A percentile compares a stretch with the other conserved stretches of the same genome.
Conservation (phyloP, 2,888 invertebrate species). For the Hemistola chrysoprasaria region DNA sequence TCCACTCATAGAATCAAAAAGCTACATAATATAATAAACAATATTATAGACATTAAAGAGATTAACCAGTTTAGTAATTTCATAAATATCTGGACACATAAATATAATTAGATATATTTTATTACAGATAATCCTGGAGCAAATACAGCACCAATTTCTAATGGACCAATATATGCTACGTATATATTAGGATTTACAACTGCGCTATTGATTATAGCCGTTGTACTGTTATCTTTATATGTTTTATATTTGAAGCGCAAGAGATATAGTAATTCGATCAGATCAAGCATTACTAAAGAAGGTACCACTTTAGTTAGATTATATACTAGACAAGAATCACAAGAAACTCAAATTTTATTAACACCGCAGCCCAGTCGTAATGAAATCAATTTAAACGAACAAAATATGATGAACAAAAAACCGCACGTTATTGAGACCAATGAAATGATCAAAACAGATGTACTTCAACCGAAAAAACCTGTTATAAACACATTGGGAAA, state of each 20-base stretch:
- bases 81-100: no score
- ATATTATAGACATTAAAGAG: no score
- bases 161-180: neutral
- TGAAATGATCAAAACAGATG: neutral
- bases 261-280: neutral
- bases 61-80: no score
- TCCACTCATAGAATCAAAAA: no score
- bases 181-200: neutral
- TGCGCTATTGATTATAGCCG: neutral
- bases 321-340: conserved; percentile 3
- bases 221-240: conserved; percentile 1
- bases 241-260: conserved; percentile 4
- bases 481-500: neutral
- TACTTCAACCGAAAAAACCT: conserved; percentile 1
- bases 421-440: neutral
- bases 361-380: conserved; percentile 1
- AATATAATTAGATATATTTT: no score
- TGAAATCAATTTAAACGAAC: neutral
- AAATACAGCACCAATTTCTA: no score
- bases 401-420: conserved; percentile 5
- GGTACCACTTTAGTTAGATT: neutral
- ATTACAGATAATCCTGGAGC: no score
- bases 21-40: no score
- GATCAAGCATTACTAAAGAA: neutral
- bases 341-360: neutral